Evolutionary conservation across 2,797 vertebrate genomes (phyloP).

Genomic region (Tympanoctomys barrerae): DNA sequence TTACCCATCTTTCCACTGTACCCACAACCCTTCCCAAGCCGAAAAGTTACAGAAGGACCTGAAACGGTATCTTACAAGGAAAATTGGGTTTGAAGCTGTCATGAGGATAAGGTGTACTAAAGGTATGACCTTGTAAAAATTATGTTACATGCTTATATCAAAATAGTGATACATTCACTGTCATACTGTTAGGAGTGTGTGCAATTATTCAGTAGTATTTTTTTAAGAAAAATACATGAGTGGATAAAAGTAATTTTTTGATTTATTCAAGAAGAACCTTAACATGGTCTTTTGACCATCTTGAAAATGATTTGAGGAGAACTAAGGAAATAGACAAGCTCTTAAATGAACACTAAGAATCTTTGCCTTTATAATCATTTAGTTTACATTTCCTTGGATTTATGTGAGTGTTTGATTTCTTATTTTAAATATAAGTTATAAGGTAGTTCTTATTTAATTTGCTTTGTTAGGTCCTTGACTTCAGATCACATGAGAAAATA

Average conservation of each 20-base stretch:
- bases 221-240: background rate
- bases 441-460: background rate
- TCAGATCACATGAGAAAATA: background rate
- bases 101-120: conserved; percentile 99
- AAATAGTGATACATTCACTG: background rate
- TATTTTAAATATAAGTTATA: background rate
- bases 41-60: conserved; percentile 96
- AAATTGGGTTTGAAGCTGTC: conserved; percentile 99
- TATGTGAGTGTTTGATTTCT: background rate
- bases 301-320: conserved; percentile 5
- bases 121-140: conserved; percentile 88
- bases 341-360: background rate
- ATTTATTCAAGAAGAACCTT: conserved; percentile 18
- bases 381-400: background rate
- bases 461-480: background rate
- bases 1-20: conserved; percentile 96
- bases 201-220: background rate
- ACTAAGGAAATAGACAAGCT: background rate
- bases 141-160: background rate
- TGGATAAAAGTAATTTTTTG: conserved; percentile 11
- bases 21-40: conserved; percentile 93
- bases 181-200: background rate
- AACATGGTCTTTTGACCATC: background rate
- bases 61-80: conserved; percentile 96
- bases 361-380: conserved; percentile 23